Evolutionary conservation across 2,888 invertebrate genomes (phyloP).

Genomic region (Heliconius cydno): DNA sequence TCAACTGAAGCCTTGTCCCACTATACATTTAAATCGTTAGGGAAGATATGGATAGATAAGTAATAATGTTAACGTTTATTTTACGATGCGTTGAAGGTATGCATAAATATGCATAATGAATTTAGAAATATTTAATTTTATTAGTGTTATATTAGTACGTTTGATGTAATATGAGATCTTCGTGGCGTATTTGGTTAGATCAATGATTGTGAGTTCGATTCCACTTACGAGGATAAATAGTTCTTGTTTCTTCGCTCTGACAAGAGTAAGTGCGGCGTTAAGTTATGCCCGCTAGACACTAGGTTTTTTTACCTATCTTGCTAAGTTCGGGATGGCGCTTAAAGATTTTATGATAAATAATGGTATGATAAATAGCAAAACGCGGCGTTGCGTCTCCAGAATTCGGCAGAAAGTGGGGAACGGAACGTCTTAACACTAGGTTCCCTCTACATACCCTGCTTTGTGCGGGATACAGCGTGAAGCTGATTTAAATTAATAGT

Average conservation of each 20-base stretch:
- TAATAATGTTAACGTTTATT: not conserved
- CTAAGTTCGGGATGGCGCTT: no score
- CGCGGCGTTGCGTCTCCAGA: no score
- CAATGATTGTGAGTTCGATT: not conserved
- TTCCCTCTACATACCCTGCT: no score
- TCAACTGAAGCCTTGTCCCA: conserved; percentile 26
- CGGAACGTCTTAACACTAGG: no score
- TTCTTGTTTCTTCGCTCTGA: not conserved
- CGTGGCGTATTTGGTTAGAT: no score
- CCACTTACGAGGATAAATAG: not conserved
- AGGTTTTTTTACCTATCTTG: no score
- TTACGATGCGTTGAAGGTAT: not conserved
- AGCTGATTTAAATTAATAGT: no score
- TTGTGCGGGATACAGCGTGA: no score
- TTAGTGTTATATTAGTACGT: not conserved
- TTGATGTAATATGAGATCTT: not conserved
- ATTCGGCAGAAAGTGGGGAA: no score
- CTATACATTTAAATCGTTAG: not conserved
- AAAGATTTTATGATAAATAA: no score
- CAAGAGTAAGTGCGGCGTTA: not conserved
- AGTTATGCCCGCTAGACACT: not conserved
- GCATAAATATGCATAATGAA: not conserved
- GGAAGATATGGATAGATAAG: conserved; percentile 7
- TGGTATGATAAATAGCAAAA: no score
- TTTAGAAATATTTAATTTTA: not conserved